These are phyloP conservation scores for Stenodema calcarata DNA, from an alignment of 2,888 invertebrate species.

Conservation along the genomic window DNA sequence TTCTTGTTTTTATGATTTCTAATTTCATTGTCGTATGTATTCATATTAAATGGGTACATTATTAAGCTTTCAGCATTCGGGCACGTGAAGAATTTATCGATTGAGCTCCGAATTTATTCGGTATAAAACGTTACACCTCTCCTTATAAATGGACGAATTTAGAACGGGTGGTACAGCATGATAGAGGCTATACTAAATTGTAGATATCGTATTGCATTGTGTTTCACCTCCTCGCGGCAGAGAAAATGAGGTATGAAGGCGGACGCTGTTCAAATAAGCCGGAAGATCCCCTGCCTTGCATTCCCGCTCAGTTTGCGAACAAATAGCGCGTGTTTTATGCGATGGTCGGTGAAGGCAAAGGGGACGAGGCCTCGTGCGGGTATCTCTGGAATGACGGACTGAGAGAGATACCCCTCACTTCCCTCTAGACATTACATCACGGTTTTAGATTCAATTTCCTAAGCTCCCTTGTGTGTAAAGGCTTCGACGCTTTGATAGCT, in stretches of 20 bases:
- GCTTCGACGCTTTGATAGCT: conserved; percentile 39
- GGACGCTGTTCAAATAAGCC: background rate
- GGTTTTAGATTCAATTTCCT: conserved; percentile 40
- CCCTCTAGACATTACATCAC: conserved; percentile 33
- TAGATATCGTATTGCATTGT: background rate
- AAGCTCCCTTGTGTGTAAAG: background rate
- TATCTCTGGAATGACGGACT: conserved; percentile 25
- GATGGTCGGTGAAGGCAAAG: background rate
- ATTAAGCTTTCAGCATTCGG: background rate
- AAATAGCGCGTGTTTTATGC: conserved; percentile 39
- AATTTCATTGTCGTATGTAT: background rate
- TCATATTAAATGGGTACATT: background rate
- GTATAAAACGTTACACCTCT: no score
- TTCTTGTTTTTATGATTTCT: background rate
- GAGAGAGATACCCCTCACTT: background rate
- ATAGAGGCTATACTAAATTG: no score
- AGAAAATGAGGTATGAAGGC: background rate
- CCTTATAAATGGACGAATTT: no score
- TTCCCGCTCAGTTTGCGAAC: conserved; percentile 30
- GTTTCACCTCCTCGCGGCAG: background rate
- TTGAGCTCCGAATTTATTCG: background rate
- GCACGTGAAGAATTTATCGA: background rate
- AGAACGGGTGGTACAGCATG: background rate
- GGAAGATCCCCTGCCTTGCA: background rate
- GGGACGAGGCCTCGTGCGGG: background rate